Percentiles rank a stretch among this genome's conserved stretches.
Evolutionary conservation across 2,797 vertebrate species (phyloP).

Genomic region (Sus cebifrons): DNA sequence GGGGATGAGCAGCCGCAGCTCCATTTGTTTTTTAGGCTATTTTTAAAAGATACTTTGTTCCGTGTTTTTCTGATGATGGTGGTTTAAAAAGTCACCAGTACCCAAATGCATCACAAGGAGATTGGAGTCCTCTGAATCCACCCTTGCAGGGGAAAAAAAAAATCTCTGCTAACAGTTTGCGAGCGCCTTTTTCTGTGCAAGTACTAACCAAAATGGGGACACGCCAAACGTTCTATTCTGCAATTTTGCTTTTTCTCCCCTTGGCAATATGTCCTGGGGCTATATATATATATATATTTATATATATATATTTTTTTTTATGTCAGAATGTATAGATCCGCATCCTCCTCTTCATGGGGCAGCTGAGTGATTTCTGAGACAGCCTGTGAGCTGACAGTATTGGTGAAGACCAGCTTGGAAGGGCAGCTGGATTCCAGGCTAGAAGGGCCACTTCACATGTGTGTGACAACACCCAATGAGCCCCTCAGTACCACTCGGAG

Average conservation of each 20-base stretch:
- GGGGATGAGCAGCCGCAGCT: background rate
- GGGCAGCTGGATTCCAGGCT: background rate
- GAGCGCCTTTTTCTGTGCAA: background rate
- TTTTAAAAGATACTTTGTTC: background rate
- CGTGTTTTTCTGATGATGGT: background rate
- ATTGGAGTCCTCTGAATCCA: background rate
- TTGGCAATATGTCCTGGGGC: background rate
- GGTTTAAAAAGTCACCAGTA: background rate
- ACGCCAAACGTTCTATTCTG: background rate
- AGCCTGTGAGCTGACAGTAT: background rate
- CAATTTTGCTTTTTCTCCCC: background rate
- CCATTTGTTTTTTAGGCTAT: fast-evolving
- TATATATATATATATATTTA: too few relatives aligned
- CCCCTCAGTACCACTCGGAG: fast-evolving
- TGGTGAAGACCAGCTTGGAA: background rate
- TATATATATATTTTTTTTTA: too few relatives aligned
- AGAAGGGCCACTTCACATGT: background rate
- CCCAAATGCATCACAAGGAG: background rate
- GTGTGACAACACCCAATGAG: fast-evolving
- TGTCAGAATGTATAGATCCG: background rate
- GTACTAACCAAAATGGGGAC: background rate
- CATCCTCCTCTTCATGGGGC: background rate
- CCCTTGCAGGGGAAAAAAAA: background rate
- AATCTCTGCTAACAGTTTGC: background rate
- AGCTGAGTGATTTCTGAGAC: background rate